These are phyloP conservation scores for Agonopterix subpropinquella DNA, from an alignment of 2,888 invertebrate species.

Conservation along the genomic window DNA sequence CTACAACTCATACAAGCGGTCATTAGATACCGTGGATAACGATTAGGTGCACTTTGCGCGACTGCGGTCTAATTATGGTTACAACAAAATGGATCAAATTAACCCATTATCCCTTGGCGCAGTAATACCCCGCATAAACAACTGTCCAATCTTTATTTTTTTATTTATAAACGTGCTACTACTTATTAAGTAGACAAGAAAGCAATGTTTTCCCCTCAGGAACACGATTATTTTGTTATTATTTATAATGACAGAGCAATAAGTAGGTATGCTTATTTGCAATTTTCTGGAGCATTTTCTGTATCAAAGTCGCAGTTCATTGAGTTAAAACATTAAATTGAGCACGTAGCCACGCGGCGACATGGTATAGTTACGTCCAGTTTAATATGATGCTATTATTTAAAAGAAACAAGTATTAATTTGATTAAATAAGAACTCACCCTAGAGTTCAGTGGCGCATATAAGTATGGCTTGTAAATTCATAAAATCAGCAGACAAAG, in stretches of 20 bases:
- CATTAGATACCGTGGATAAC: conserved; percentile 26
- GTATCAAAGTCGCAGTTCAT: neutral
- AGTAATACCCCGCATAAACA: conserved; percentile 1
- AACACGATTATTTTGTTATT: conserved; percentile 13
- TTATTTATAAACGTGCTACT: conserved; percentile 12
- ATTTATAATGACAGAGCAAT: conserved; percentile 10
- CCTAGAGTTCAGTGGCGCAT: too few species aligned
- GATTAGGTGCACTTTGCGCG: conserved; percentile 20
- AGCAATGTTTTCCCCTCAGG: conserved; percentile 4
- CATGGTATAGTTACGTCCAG: too few species aligned
- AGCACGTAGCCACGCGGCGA: neutral
- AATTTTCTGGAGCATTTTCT: conserved; percentile 6
- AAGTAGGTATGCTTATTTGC: conserved; percentile 6
- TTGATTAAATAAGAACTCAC: too few species aligned
- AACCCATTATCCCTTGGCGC: conserved; percentile 24
- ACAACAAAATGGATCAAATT: conserved; percentile 30
- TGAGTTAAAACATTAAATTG: neutral
- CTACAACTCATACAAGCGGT: conserved; percentile 12
- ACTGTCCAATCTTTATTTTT: conserved; percentile 8
- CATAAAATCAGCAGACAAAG: too few species aligned
- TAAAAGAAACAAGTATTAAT: too few species aligned
- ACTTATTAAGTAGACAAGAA: conserved; percentile 9
- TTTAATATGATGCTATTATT: too few species aligned
- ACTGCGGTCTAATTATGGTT: conserved; percentile 22
- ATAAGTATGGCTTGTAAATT: too few species aligned